phyloP scores from a whole-genome alignment of 1,140 invertebrate genomes.

The Monochamus saltuarius region DNA sequence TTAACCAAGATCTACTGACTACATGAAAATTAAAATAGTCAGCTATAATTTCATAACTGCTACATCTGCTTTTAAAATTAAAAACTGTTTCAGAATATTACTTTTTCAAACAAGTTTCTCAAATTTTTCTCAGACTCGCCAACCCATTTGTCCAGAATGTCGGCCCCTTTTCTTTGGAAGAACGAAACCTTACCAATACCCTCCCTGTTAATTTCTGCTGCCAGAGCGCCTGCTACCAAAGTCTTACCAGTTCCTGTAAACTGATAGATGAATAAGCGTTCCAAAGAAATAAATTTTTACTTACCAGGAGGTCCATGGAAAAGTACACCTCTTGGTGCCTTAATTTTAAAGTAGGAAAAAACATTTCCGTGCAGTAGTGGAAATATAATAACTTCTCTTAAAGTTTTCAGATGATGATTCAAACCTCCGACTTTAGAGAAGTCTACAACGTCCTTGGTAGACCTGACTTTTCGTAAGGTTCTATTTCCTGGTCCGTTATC shows the following conservation, averaged over 20 bases:
- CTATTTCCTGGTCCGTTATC: conserved; percentile 10
- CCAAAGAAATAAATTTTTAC: not conserved
- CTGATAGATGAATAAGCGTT: not conserved
- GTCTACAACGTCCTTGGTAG: conserved; percentile 43
- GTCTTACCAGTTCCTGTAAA: conserved; percentile 59
- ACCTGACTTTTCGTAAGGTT: conserved; percentile 19
- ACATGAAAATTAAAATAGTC: no score
- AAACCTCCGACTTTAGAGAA: conserved; percentile 68
- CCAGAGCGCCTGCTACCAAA: conserved; percentile 56
- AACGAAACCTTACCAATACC: conserved; percentile 55
- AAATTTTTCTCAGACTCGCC: conserved; percentile 59
- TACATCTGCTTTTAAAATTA: not conserved
- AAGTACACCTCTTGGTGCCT: conserved; percentile 70
- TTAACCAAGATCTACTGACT: no score
- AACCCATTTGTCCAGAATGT: conserved; percentile 59
- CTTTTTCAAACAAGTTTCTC: conserved; percentile 54
- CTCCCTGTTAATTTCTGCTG: conserved; percentile 55
- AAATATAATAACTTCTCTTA: conserved; percentile 74
- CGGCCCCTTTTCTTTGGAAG: conserved; percentile 57
- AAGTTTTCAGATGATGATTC: conserved; percentile 64
- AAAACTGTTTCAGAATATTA: conserved; percentile 27
- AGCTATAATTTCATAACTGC: no score
- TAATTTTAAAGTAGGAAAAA: conserved; percentile 66
- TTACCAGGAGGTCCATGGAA: conserved; percentile 78
- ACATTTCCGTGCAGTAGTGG: conserved; percentile 72